Conservation (phyloP, 2,113 vertebrate species). For the Apteryx mantelli region DNA sequence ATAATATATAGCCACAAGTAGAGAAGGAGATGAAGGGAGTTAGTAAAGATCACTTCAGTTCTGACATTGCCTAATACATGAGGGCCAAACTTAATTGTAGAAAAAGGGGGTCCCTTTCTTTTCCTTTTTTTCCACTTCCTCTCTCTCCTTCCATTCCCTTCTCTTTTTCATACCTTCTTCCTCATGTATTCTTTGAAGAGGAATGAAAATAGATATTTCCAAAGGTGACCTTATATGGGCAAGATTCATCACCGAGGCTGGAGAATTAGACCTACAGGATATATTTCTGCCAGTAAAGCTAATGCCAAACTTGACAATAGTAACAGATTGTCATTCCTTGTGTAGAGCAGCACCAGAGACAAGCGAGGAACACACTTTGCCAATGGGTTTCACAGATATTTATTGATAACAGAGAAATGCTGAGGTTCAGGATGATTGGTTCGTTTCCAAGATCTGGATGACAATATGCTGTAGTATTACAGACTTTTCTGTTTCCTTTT, state of each 20-base stretch:
- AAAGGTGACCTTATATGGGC: not conserved
- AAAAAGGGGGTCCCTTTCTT: not conserved
- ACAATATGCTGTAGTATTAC: not conserved
- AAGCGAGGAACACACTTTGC: not conserved
- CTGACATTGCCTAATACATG: not conserved
- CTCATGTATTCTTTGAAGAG: not conserved
- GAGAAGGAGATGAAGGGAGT: not conserved
- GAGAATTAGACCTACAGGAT: not conserved
- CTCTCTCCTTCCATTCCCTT: not conserved
- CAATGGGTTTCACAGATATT: conserved; percentile 37
- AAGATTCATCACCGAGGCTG: not conserved
- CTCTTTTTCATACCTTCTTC: not conserved
- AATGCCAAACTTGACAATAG: not conserved
- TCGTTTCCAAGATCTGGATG: conserved; percentile 17
- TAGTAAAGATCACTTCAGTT: not conserved
- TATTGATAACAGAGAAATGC: conserved; percentile 8
- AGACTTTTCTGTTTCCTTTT: not conserved
- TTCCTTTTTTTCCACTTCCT: not conserved
- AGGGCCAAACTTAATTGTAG: not conserved
- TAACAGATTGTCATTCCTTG: conserved; percentile 1
- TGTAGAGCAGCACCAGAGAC: not conserved
- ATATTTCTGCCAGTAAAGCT: not conserved
- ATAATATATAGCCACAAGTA: not conserved
- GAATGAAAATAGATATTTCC: not conserved
- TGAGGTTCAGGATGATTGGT: not conserved